These are phyloP conservation scores for Elysia crispata DNA, from an alignment of 2,888 invertebrate species.

Conservation along the genomic window DNA sequence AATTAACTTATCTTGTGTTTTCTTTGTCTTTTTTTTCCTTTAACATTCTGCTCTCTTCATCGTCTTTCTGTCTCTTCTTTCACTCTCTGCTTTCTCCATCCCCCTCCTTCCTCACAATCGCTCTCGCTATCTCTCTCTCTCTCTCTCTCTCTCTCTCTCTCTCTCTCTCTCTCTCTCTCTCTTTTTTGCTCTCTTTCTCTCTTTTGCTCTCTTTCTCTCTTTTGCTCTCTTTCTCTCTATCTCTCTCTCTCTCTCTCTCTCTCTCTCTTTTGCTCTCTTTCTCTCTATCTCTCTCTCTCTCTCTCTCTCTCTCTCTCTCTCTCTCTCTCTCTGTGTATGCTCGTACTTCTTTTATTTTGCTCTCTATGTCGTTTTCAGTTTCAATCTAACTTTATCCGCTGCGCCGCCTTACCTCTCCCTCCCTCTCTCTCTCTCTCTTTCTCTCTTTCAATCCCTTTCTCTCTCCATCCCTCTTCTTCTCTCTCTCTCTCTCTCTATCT, in stretches of 20 bases:
- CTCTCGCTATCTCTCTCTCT: slow-evolving; percentile 19
- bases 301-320: slow-evolving; percentile 45
- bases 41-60: too few species aligned
- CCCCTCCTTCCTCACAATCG: background rate
- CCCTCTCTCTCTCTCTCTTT: too few species aligned
- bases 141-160: slow-evolving; percentile 7
- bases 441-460: too few species aligned
- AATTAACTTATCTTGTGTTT: too few species aligned
- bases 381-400: slow-evolving; percentile 43
- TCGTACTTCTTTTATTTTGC: slow-evolving; percentile 30
- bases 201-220: slow-evolving; percentile 31
- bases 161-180: background rate
- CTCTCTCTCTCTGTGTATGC: slow-evolving; percentile 25
- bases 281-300: slow-evolving; percentile 30
- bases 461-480: background rate
- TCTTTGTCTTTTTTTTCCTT: too few species aligned
- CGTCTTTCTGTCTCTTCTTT: too few species aligned
- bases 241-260: slow-evolving; percentile 28
- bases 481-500: too few species aligned
- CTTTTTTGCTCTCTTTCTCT: slow-evolving; percentile 36
- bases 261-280: slow-evolving; percentile 31
- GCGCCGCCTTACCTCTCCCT: background rate
- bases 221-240: slow-evolving; percentile 34
- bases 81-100: too few species aligned
- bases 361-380: slow-evolving; percentile 20